These are phyloP conservation scores for Naja naja DNA, from an alignment of 2,113 vertebrate genomes.

Conservation along the genomic window DNA sequence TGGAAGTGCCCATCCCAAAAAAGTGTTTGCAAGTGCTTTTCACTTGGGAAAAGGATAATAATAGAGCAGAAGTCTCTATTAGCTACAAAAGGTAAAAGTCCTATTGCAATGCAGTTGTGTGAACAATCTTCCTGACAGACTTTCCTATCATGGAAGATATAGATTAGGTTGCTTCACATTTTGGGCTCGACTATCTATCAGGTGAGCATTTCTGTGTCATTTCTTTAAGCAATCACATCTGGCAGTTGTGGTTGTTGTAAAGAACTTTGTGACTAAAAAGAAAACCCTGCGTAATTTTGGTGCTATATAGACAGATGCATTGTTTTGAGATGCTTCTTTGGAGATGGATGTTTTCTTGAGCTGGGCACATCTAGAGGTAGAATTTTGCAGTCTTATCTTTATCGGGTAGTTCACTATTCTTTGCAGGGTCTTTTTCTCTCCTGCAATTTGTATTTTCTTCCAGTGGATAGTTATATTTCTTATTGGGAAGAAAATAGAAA, in stretches of 20 bases:
- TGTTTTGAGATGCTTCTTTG: slow-evolving; percentile 5
- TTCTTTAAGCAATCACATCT: neutral
- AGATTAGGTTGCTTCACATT: neutral
- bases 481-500: neutral
- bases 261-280: slow-evolving; percentile 1
- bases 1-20: neutral
- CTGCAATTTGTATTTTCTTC: neutral
- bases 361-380: slow-evolving; percentile 1
- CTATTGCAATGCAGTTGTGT: neutral
- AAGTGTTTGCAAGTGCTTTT: neutral
- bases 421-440: neutral
- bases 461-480: slow-evolving; percentile 4
- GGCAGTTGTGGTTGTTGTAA: neutral
- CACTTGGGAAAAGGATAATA: neutral
- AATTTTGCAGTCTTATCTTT: neutral
- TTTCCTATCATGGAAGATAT: neutral
- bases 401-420: neutral
- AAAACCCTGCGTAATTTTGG: neutral
- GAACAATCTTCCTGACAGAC: neutral
- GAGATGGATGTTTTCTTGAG: neutral
- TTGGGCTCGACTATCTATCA: neutral
- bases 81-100: neutral
- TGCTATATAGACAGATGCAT: slow-evolving; percentile 3
- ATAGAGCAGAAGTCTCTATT: neutral
- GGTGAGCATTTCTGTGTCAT: neutral